A percentile compares a stretch with the other conserved stretches of the same genome.
These are phyloP conservation scores for Rhogogaster chlorosoma DNA, from an alignment of 2,888 invertebrate genomes.

Conservation along the genomic window DNA sequence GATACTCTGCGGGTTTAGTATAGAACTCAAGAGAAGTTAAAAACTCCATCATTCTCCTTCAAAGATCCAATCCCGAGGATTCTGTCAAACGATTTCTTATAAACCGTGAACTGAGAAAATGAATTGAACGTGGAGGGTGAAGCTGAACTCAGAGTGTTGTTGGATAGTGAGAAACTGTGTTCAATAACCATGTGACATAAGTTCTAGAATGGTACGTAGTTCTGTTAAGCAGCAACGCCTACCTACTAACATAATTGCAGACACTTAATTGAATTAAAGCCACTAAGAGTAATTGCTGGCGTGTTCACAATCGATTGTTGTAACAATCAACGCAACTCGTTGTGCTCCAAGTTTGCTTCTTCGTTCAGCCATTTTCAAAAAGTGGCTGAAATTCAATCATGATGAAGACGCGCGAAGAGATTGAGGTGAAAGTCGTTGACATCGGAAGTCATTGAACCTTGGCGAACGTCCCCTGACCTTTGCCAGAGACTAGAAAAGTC, in stretches of 20 bases:
- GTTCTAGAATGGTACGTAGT: neutral
- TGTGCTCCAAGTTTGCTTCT: neutral
- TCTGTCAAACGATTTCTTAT: neutral
- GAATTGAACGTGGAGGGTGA: neutral
- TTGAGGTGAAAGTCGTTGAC: slow-evolving; percentile 31
- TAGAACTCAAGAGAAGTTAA: neutral
- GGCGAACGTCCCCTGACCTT: slow-evolving; percentile 36
- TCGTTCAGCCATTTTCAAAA: neutral
- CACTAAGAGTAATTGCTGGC: neutral
- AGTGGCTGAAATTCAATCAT: neutral
- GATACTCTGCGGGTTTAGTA: neutral
- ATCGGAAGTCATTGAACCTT: slow-evolving; percentile 30
- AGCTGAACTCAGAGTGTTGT: neutral
- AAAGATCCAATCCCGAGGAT: slow-evolving; percentile 9
- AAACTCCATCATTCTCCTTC: neutral
- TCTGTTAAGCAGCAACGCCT: neutral
- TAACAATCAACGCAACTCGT: neutral
- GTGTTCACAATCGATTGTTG: slow-evolving; percentile 1
- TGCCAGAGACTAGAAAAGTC: slow-evolving; percentile 5
- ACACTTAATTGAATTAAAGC: neutral
- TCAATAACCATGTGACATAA: neutral
- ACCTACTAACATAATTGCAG: neutral
- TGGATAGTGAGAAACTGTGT: neutral
- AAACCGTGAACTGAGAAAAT: neutral
- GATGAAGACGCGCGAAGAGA: neutral